Evolutionary conservation across 2,113 vertebrate species (phyloP), one percentile per base, ranked within the genome.

Genomic region (Machaerirhynchus nigripectus): DNA sequence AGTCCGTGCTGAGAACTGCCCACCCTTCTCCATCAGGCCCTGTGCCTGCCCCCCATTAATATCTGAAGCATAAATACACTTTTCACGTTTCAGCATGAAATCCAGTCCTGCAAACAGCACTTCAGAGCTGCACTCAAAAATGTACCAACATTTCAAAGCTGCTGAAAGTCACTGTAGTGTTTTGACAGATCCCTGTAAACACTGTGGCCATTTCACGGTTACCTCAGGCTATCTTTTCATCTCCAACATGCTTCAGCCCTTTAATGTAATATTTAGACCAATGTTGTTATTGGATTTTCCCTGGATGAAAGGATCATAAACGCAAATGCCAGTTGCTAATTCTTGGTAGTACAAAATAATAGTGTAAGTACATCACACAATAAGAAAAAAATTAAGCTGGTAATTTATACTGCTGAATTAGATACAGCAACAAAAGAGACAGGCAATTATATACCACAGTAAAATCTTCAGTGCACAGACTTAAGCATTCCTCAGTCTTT

Each of bases 361-460:
- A 55, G 90, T 71, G 87, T 97, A 93, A 96, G 88, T 78, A 61
- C 80, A 90, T 73, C 89, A 87, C 87, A 96, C 92, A 96, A 93
- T 93, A 87, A 76, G 89, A 84, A 93, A 94, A 93, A 90, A 97
- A 90, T 87, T 95, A 96, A 96, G 94, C 93, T 80, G 91, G 86
- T 95, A 96, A 96, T 95, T 96, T 96, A 91, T 94, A 93, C 89
- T 50, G 40, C 69, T 90, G 92, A 95, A 97, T 95, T 95, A 94
- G 93, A 86, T 92, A 92, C 68, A 84, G 85, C 63, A 94, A 96
- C 85, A 96, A 94, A 96, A 64, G 82, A 77, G 79, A 68, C 56
- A 89, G 73, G 83, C 95, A 96, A 95, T 96, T 96, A 96, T 50
- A 77, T 52, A 88, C 79, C 88, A 59, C 88, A 68, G 82, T 81